Conservation (phyloP, 2,888 invertebrate species). For the Macrosoma leucophasiata region DNA sequence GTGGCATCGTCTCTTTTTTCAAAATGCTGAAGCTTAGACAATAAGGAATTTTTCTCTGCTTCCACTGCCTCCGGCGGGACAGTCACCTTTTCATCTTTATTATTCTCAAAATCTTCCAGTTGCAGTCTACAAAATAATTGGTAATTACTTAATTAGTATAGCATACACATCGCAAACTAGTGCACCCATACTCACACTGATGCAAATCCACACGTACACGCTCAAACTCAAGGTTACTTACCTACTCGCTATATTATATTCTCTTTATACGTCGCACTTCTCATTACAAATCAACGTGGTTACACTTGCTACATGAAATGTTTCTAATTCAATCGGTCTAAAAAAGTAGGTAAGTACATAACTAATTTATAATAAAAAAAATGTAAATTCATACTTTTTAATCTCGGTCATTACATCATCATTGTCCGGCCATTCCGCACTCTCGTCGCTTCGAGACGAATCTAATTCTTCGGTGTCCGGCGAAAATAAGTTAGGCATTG, state of each 20-base stretch:
- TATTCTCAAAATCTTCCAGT: slow-evolving; percentile 46
- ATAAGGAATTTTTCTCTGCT: slow-evolving; percentile 57
- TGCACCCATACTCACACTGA: too few relatives aligned
- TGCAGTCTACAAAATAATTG: slow-evolving; percentile 46
- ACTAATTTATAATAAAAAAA: slow-evolving; percentile 3
- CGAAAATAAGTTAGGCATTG: slow-evolving; percentile 78
- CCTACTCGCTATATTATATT: too few relatives aligned
- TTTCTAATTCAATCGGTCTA: too few relatives aligned
- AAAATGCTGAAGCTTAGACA: slow-evolving; percentile 57
- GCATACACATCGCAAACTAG: too few relatives aligned
- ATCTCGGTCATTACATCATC: slow-evolving; percentile 79
- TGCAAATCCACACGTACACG: too few relatives aligned
- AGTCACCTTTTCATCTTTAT: slow-evolving; percentile 37
- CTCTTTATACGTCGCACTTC: too few relatives aligned
- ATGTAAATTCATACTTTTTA: slow-evolving; percentile 76
- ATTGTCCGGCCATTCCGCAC: slow-evolving; percentile 57
- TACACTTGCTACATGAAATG: too few relatives aligned
- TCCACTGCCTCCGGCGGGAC: slow-evolving; percentile 58
- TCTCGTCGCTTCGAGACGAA: slow-evolving; percentile 47
- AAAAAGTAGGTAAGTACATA: neutral
- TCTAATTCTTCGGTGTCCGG: slow-evolving; percentile 57
- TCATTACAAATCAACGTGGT: too few relatives aligned
- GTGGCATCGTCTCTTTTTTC: slow-evolving; percentile 45
- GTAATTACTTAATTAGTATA: too few relatives aligned
- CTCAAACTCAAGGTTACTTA: too few relatives aligned